These are phyloP conservation scores for Coracias cyanogaster DNA, from an alignment of 2,797 vertebrate genomes.

Conservation along the genomic window DNA sequence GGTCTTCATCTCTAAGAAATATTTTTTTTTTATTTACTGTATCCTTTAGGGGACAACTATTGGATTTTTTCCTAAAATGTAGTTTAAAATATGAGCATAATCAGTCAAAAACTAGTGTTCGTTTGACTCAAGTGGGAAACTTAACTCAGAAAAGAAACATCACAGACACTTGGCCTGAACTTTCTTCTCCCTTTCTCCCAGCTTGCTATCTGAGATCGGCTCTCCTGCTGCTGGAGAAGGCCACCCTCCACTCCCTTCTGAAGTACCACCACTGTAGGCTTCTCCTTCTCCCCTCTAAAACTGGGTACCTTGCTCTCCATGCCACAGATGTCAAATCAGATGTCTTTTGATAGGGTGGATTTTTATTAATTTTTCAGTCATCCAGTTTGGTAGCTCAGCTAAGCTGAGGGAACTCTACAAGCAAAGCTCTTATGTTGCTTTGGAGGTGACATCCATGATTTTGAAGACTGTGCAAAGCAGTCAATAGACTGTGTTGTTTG, in stretches of 20 bases:
- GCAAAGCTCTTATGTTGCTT: neutral
- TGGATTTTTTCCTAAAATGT: neutral
- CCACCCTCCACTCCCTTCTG: neutral
- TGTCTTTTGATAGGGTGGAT: neutral
- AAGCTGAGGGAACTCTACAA: neutral
- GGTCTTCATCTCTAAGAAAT: neutral
- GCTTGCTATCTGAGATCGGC: accelerated
- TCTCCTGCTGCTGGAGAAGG: neutral
- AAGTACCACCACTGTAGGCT: accelerated
- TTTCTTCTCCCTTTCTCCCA: neutral
- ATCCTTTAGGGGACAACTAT: neutral
- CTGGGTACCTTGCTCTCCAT: neutral
- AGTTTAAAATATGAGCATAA: neutral
- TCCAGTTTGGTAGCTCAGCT: neutral
- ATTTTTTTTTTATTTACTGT: neutral
- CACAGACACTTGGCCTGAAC: neutral
- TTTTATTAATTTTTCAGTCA: neutral
- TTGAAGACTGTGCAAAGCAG: neutral
- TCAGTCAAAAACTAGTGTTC: neutral
- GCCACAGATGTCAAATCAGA: neutral
- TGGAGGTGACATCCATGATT: neutral
- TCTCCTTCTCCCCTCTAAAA: neutral
- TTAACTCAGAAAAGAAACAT: neutral
- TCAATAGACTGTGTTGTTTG: neutral
- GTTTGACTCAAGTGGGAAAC: neutral